Evolutionary conservation across 1,140 invertebrate species (phyloP).

Genomic region (Hycleus cichorii): DNA sequence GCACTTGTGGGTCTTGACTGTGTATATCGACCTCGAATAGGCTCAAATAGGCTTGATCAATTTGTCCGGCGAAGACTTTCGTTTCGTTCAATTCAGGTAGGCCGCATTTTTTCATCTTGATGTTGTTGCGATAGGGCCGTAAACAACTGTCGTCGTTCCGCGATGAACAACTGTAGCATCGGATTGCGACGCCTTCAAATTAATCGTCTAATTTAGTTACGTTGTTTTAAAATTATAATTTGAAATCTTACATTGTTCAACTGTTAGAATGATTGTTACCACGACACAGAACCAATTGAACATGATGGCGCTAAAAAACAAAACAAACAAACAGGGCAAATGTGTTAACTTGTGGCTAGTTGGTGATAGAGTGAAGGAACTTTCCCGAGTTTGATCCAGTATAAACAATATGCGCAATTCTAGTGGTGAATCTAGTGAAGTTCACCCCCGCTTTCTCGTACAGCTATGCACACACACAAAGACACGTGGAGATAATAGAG

Average conservation of each 20-base stretch:
- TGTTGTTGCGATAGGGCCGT: constrained; percentile 16
- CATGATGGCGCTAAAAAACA: too few species aligned
- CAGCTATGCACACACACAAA: too few species aligned
- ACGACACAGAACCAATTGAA: too few species aligned
- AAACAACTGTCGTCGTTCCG: constrained; percentile 18
- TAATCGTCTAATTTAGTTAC: too few species aligned
- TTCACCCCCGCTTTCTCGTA: too few species aligned
- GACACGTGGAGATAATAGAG: too few species aligned
- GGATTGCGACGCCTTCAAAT: constrained; percentile 14
- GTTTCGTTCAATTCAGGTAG: constrained; percentile 18
- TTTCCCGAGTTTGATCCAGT: neutral
- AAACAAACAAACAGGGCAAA: too few species aligned
- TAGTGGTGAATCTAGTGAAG: neutral
- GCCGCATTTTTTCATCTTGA: constrained; percentile 18
- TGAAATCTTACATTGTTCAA: too few species aligned
- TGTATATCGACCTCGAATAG: constrained; percentile 24
- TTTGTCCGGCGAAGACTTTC: constrained; percentile 12
- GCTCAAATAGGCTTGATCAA: constrained; percentile 16
- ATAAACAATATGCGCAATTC: constrained; percentile 7
- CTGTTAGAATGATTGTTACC: too few species aligned
- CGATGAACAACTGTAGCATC: constrained; percentile 25
- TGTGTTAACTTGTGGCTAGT: too few species aligned
- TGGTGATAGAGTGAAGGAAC: too few species aligned
- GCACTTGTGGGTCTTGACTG: constrained; percentile 14
- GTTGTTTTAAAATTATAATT: too few species aligned